Evolutionary conservation across 2,888 invertebrate species (phyloP), one percentile per base, ranked within the genome.

Genomic region (Callyntrura sp.): DNA sequence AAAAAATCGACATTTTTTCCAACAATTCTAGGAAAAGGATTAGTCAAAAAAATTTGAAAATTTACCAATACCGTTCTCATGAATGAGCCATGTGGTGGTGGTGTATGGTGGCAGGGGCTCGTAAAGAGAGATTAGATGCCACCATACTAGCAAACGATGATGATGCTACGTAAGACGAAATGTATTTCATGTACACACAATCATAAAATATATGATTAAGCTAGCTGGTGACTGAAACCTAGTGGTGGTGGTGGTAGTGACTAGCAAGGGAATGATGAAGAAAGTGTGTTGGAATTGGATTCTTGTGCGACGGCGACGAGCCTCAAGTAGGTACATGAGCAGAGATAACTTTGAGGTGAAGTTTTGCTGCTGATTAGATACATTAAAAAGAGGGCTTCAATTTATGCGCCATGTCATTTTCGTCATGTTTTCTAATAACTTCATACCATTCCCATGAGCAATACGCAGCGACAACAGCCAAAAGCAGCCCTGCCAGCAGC

Each of bases 401-500:
- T 57, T 57, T 57, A 17, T 57, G 23, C 8, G 60, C 60, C 51
- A 48, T 55, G 51, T 78, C 78, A 55, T 55, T 55, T 78, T 78
- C 25, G 48, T 65, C 48, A 78, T 73, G 20, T 48, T 43, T 17
- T 43, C 14, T 73, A 28, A 65, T 35, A 35, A 65, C 73, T 65
- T 86, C 86, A 79, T 86, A 51, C 86, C 86, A 48, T 65, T 79
- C 79, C 79, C 35, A 86, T 86, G 86, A 78, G 86, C 45, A 25
- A 35, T 65, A 14, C 65, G n/a, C n/a, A 28, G 20, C 4, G 4
- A 25, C 20, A 8, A 20, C 20, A 48, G 48, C 8, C 62, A 35
- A 4, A 68, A 2, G 68, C 12, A 23, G 6, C 23, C 9, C 25
- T 60, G 45, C 5, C 6, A 45, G 45, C 11, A 14, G 1, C 51